A percentile compares a stretch with the other conserved stretches of the same genome.
Conservation (phyloP, 2,797 vertebrate species). For the Apodemus agrarius region DNA sequence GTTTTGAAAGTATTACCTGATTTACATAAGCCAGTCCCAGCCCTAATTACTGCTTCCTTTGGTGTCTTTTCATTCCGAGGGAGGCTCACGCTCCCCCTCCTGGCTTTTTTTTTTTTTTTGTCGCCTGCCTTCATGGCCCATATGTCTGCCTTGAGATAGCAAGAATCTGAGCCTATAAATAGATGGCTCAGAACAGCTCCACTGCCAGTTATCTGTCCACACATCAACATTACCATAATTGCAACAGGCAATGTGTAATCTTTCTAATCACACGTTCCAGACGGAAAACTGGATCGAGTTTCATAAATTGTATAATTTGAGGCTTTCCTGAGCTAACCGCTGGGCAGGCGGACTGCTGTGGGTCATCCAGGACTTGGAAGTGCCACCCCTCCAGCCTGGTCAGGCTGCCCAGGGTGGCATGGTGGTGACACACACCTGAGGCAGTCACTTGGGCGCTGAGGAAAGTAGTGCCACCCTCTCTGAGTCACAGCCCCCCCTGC, state of each 20-base stretch:
- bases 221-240: slow-evolving; percentile 85
- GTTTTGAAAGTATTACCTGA: slow-evolving; percentile 84
- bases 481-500: accelerated
- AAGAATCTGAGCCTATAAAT: slow-evolving; percentile 85
- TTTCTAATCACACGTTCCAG: slow-evolving; percentile 77
- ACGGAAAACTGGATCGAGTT: slow-evolving; percentile 75
- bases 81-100: slow-evolving; percentile 71
- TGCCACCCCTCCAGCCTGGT: neutral
- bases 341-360: slow-evolving; percentile 76
- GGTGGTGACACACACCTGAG: slow-evolving; percentile 82
- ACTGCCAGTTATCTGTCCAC: slow-evolving; percentile 85
- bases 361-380: slow-evolving; percentile 79
- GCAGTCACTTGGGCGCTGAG: neutral
- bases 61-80: slow-evolving; percentile 80
- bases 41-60: slow-evolving; percentile 81
- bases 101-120: slow-evolving; percentile 66
- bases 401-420: slow-evolving; percentile 63
- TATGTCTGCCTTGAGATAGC: slow-evolving; percentile 84
- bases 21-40: slow-evolving; percentile 82
- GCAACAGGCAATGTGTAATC: slow-evolving; percentile 80
- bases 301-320: slow-evolving; percentile 84
- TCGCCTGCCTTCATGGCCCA: slow-evolving; percentile 82
- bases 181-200: slow-evolving; percentile 74
- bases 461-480: neutral
- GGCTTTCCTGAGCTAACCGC: slow-evolving; percentile 86